Percentiles rank a stretch among this genome's conserved stretches.
These are phyloP conservation scores for Mesorhabditis spiculigera DNA, from an alignment of 2,888 invertebrate species.

Conservation along the genomic window DNA sequence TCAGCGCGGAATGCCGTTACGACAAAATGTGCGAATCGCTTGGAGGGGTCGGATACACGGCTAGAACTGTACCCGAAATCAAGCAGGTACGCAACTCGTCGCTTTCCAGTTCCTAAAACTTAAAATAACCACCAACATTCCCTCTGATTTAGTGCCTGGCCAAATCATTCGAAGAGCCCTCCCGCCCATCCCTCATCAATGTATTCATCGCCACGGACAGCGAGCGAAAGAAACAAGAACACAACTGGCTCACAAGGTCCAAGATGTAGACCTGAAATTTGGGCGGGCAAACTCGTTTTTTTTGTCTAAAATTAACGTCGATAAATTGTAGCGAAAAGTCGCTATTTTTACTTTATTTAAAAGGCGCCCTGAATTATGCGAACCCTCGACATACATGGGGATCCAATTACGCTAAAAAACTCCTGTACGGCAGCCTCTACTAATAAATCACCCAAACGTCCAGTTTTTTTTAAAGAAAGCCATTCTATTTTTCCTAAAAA, in stretches of 20 bases:
- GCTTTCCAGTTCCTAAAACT: background rate
- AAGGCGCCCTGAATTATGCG: no score
- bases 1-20: no score
- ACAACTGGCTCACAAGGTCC: slow-evolving; percentile 87
- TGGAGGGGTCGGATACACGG: slow-evolving; percentile 76
- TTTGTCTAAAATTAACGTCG: no score
- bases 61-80: slow-evolving; percentile 75
- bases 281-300: no score
- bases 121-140: background rate
- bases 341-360: no score
- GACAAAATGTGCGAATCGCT: slow-evolving; percentile 86
- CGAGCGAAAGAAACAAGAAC: slow-evolving; percentile 83
- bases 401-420: no score
- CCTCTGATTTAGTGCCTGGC: slow-evolving; percentile 13
- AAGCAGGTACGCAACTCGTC: slow-evolving; percentile 64
- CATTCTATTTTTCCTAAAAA: no score
- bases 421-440: no score
- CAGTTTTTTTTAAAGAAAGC: no score
- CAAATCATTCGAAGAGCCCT: slow-evolving; percentile 55
- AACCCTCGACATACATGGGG: no score
- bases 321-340: no score
- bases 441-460: no score
- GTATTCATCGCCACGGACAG: slow-evolving; percentile 83
- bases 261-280: slow-evolving; percentile 68
- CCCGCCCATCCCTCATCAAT: slow-evolving; percentile 82